Evolutionary conservation across 2,113 vertebrate species (phyloP).

Genomic region (Pyxicephalus adspersus): DNA sequence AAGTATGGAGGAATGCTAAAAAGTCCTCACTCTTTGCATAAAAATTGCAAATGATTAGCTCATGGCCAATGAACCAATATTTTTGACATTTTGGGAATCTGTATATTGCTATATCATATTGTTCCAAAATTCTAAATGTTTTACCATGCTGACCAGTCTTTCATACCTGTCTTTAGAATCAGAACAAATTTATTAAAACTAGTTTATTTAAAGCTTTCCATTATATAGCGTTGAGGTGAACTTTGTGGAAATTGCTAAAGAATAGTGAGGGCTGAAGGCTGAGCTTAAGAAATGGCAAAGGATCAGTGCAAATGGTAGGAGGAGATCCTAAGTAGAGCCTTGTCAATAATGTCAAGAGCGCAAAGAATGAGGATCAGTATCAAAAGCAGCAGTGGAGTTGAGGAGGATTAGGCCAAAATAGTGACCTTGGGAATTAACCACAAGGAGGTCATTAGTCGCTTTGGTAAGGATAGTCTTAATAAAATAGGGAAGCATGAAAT

Average conservation of each 20-base stretch:
- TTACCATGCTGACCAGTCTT: background rate
- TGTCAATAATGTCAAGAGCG: constrained; percentile 50
- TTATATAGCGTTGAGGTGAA: background rate
- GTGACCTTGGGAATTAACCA: constrained; percentile 48
- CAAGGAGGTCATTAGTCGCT: constrained; percentile 52
- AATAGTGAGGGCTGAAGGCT: background rate
- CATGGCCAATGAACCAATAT: no score
- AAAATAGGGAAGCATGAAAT: constrained; percentile 45
- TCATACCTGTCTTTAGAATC: background rate
- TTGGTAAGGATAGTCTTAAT: constrained; percentile 37
- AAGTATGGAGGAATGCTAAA: no score
- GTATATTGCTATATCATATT: no score
- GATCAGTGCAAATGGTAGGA: constrained; percentile 43
- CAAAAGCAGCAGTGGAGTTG: constrained; percentile 37
- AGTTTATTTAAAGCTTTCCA: background rate
- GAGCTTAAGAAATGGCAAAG: constrained; percentile 19
- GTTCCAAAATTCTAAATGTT: no score
- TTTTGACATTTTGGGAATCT: no score
- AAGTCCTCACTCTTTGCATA: no score
- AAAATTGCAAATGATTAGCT: no score
- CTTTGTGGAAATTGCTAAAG: background rate
- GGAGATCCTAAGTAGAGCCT: constrained; percentile 36
- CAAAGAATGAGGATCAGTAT: constrained; percentile 51
- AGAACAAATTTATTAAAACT: background rate
- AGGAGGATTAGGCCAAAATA: constrained; percentile 40